Base-by-base conservation (phyloP, 2,888 invertebrate genomes). In the Drosophila hawaiiensis region DNA sequence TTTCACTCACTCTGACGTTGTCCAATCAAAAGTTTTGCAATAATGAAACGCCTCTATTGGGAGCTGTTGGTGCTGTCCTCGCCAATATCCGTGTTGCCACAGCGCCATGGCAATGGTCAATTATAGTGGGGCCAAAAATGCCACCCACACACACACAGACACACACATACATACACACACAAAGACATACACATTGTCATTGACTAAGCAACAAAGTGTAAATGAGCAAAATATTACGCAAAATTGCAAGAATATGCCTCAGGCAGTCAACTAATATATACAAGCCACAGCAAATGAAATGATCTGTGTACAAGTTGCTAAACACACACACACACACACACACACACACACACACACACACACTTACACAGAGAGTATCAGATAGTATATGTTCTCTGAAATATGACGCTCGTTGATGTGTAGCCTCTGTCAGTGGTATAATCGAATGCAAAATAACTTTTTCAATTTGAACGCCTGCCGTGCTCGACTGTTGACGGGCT, bases 371-470 rank as follows among this genome's bases (percentile, higher is more conserved):
- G 19, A n/a, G 19, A 22, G n/a, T 39, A 25, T 22, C 35, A 4
- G 43, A 12, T n/a, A 31, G 19, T 41, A 3, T 25, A 28, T 58
- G 56, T 37, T 55, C 39, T 62, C 61, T 70, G 73, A 72, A 71
- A 80, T 77, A 65, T 72, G 78, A 68, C 29, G 68, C 78, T 14
- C 47, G 56, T 64, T 64, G 67, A 78, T 76, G 67, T 78, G 74
- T 55, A 28, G 64, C 39, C 65, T 60, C 61, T 64, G 71, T 70
- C 58, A 68, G 74, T 64, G 73, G 68, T 68, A 70, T 89, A 87
- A 89, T 84, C 90, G 80, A 87, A 87, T 89, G 90, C 91, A 87
- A 90, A 87, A 71, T 78, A 87, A 80, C 75, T 84, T 90, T 87
- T 87, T 87, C 90, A 82, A 87, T 89, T 90, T 80, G 75, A 56